Evolutionary conservation across 2,888 invertebrate species (phyloP).

Genomic region (Dascillus cervinus): DNA sequence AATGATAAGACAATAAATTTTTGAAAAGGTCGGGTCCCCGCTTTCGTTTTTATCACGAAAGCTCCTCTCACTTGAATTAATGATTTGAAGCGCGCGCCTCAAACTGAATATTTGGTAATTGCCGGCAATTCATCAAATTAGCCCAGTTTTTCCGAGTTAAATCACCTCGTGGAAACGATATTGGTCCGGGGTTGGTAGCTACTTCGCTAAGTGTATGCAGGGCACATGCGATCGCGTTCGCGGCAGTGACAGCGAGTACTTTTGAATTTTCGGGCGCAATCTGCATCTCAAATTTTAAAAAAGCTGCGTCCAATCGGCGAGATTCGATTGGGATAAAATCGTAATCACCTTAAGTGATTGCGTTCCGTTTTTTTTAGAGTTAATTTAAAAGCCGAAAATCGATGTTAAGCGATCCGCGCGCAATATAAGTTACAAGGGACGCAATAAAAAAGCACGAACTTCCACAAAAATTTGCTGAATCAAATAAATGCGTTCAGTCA

Average conservation of each 20-base stretch:
- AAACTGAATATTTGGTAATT: no score
- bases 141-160: slow-evolving; percentile 11
- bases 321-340: not conserved
- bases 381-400: slow-evolving; percentile 8
- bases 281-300: not conserved
- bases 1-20: slow-evolving; percentile 10
- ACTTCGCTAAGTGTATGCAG: slow-evolving; percentile 11
- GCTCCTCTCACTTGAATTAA: no score
- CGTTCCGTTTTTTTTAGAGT: not conserved
- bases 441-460: slow-evolving; percentile 12
- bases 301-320: not conserved
- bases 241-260: slow-evolving; percentile 11
- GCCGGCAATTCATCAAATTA: no score
- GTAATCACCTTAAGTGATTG: not conserved
- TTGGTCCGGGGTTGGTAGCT: slow-evolving; percentile 7
- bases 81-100: no score
- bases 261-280: slow-evolving; percentile 3
- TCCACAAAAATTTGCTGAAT: slow-evolving; percentile 27
- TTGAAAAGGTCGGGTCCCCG: slow-evolving; percentile 9
- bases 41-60: no score
- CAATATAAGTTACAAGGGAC: slow-evolving; percentile 13
- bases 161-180: no score
- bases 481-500: slow-evolving; percentile 30
- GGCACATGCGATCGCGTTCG: slow-evolving; percentile 10
- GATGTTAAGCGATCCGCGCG: slow-evolving; percentile 11